Evolutionary conservation across 2,113 vertebrate genomes (phyloP), one percentile per base, ranked within the genome.

Genomic region (Oceanodroma tethys): DNA sequence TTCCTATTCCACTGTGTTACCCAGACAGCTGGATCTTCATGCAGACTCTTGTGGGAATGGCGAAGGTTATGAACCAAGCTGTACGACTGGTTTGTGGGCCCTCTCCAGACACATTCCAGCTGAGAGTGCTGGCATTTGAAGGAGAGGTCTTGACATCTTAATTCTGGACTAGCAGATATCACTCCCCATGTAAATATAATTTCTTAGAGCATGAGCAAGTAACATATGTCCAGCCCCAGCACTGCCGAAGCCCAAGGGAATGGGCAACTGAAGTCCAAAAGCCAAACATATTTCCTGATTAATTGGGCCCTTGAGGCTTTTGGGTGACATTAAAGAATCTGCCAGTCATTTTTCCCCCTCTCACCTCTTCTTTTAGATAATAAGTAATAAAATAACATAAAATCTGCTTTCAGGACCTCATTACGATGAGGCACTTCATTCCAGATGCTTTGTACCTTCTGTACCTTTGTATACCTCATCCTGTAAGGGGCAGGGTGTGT

Each of bases 321-420:
- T 95, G 93, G 95, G 95, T 97, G 97, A 97, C 95, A 97, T 97
- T 96, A 97, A 95, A 97, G 93, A 96, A 97, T 96, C 84, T 97
- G 97, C 95, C 96, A 96, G 87, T 97, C 96, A 97, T 95, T 95
- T 59, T 30, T 2, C 3, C 9, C 52, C 65, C 25, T 27, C 52
- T 70, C 80, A 68, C 85, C 32, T 89, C 89, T 84, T 84, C 50
- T 79, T 94, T 95, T 83, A 90, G 84, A 81, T 68, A 87, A 34
- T 67, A 82, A 90, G 72, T 84, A 50, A 63, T 78, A 93, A 95
- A 81, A 94, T 70, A 93, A 82, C 38, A 59, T 42, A 88, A 95
- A 95, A 63, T 91, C 87, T 80, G 62, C 80, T 95, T 95, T 93
- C 74, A 82, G 34, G 89, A 58, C 29, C 81, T 93, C 45, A 30